These are phyloP conservation scores for Mungos mungo DNA, from an alignment of 2,113 vertebrate genomes.

Conservation along the genomic window DNA sequence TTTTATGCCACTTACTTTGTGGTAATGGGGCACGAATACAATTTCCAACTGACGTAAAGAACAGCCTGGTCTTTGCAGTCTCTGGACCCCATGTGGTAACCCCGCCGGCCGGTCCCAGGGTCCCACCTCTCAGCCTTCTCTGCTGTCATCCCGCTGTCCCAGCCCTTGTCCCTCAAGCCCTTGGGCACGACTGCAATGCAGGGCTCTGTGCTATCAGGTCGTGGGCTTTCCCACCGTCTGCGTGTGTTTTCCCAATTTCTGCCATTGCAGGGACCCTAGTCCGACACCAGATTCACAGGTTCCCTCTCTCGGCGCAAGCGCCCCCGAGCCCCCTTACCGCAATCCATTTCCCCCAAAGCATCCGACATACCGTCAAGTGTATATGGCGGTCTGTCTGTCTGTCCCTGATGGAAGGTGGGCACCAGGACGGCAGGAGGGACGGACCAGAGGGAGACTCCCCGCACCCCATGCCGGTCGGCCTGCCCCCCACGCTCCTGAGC, in stretches of 20 bases:
- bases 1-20: not conserved
- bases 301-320: not conserved
- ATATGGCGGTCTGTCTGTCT: not conserved
- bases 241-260: not conserved
- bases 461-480: no score
- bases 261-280: not conserved
- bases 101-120: not conserved
- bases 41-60: no score
- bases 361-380: fast-evolving
- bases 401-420: no score
- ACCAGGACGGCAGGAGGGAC: fast-evolving
- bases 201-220: not conserved
- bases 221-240: not conserved
- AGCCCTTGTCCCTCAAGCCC: no score
- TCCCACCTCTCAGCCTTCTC: not conserved
- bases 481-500: fast-evolving
- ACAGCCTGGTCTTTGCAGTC: not conserved
- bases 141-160: fast-evolving
- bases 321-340: no score
- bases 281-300: fast-evolving
- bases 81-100: not conserved
- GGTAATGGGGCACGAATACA: not conserved
- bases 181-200: fast-evolving
- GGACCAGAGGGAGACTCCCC: no score
- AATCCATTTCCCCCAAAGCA: no score